Evolutionary conservation across 53 echinoderm and acorn worm species (phyloP).

Genomic region (Echinometra lucunter): DNA sequence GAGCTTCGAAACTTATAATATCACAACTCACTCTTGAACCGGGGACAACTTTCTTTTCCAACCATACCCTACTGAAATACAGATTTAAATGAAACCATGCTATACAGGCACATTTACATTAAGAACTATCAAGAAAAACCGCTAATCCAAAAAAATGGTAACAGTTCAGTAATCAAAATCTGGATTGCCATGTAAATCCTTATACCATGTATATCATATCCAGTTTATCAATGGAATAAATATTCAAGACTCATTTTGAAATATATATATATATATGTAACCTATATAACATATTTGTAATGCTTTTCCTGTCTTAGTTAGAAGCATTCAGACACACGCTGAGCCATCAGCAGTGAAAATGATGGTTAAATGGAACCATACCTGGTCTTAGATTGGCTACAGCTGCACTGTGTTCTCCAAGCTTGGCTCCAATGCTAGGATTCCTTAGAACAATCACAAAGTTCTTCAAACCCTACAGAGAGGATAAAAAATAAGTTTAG

Average conservation of each 20-base stretch:
- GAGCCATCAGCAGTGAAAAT: not conserved
- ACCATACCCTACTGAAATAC: not conserved
- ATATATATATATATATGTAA: not conserved
- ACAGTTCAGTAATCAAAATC: not conserved
- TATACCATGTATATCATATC: not conserved
- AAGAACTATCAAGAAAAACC: not conserved
- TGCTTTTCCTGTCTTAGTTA: not conserved
- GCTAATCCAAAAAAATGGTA: not conserved
- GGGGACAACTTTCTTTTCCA: not conserved
- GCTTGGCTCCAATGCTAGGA: conserved; percentile 93
- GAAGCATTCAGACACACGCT: not conserved
- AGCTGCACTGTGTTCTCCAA: conserved; percentile 96
- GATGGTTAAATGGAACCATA: not conserved
- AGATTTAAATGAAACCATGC: not conserved
- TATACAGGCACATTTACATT: not conserved
- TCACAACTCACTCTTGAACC: not conserved
- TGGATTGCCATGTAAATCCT: not conserved
- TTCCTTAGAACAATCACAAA: conserved; percentile 94
- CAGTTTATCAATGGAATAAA: not conserved
- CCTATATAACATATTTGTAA: not conserved
- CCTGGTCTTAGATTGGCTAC: conserved; percentile 85
- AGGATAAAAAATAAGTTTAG: conserved; percentile 2
- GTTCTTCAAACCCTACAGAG: conserved; percentile 79
- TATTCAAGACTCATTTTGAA: not conserved
- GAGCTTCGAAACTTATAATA: not conserved